Conservation (phyloP, 2,888 invertebrate species). For the Sphecodes monilicornis region DNA sequence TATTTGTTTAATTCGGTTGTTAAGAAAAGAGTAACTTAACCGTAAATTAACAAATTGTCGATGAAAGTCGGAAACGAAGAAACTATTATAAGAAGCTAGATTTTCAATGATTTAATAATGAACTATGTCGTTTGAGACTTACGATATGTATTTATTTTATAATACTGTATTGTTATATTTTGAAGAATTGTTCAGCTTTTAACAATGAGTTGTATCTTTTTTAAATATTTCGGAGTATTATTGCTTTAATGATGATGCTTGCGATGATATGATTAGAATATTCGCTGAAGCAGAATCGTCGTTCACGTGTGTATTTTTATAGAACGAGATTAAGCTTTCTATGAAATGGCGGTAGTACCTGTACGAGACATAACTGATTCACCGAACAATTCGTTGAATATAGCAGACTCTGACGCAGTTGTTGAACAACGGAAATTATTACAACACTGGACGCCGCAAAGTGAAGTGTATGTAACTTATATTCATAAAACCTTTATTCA, state of each 20-base stretch:
- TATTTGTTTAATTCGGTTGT: background rate
- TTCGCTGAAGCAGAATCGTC: background rate
- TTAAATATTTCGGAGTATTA: background rate
- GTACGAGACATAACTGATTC: background rate
- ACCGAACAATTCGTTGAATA: too few relatives aligned
- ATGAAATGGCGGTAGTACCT: constrained; percentile 26
- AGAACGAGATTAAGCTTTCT: background rate
- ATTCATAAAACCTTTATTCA: background rate
- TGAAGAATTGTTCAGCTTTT: background rate
- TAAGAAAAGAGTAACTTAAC: background rate
- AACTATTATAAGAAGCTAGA: background rate
- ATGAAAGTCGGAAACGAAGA: background rate
- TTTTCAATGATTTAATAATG: background rate
- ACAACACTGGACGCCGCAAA: constrained; percentile 29
- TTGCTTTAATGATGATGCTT: background rate
- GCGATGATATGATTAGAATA: background rate
- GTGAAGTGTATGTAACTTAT: constrained; percentile 58
- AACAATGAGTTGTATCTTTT: too few relatives aligned
- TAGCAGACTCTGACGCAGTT: background rate
- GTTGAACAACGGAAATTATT: background rate
- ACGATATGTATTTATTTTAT: background rate
- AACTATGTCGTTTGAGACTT: background rate
- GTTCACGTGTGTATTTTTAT: background rate
- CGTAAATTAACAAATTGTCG: background rate
- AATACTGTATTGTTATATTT: background rate